Evolutionary conservation across 2,797 vertebrate genomes (phyloP), one percentile per base, ranked within the genome.

Genomic region (Dicrostonyx torquatus): DNA sequence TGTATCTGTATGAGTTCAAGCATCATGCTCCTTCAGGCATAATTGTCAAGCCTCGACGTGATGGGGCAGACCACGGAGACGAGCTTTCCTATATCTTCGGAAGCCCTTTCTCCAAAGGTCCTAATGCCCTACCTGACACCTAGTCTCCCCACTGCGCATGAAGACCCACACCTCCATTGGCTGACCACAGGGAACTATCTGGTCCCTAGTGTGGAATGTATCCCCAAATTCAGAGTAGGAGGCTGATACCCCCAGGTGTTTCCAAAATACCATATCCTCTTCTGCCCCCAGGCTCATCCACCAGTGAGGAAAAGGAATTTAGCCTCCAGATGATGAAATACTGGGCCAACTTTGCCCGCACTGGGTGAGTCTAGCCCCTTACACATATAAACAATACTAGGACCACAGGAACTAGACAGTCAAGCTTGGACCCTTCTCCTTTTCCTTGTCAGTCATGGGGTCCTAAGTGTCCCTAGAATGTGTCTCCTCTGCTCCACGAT

Each of bases 1-100:
- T 99, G 43, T 99, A 98, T 94, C 70, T 99, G 98, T 99, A 99
- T 3, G 98, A 99, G 96, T 99, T 99, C 95, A 98, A 97, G 58
- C 97, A 98, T 58, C 87, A 91, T 0, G 79, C 98, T 20, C 96
- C 87, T 60, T 40, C 97, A 2, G 82, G 96, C 94, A 94, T 95
- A 87, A 78, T 96, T 34, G 73, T 34, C 94, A 98, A 98, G 77
- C 98, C 98, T 48, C 94, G 89, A 93, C 98, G 98, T 86, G 98
- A 99, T 77, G 98, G 98, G 91, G 98, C 99, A 2, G 99, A 99
- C 96, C 99, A 99, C 1, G 97, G 93, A 0, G 98, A 99, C 62
- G 98, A 99, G 0, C 93, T 99, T 0, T 89, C 90, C 64, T 98
- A 98, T 95, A 89, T 99, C 97, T 99, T 99, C 10, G 98, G 99